Conservation (phyloP, 2,113 vertebrate species). For the Cebus imitator region DNA sequence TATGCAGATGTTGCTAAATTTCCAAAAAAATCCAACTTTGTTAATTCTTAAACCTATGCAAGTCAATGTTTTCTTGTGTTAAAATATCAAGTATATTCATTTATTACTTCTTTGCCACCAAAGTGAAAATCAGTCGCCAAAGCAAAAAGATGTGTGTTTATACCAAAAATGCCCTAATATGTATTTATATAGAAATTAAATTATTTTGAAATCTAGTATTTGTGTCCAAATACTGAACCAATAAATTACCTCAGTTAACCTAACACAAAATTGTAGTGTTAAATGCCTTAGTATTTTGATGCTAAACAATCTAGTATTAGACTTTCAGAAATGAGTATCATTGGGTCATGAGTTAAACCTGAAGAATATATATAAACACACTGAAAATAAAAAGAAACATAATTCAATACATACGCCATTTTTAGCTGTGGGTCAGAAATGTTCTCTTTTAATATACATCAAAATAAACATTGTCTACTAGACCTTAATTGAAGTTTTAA, state of each 20-base stretch:
- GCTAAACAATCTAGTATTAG: neutral
- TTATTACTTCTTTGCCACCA: neutral
- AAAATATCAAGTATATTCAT: neutral
- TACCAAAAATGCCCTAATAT: neutral
- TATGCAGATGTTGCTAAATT: neutral
- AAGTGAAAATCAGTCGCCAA: neutral
- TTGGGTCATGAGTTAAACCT: neutral
- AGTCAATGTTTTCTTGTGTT: neutral
- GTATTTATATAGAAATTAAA: neutral
- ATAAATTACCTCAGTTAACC: neutral
- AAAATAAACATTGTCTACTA: neutral
- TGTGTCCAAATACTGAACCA: conserved; percentile 14
- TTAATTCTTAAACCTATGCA: neutral
- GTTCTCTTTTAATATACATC: neutral
- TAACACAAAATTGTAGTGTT: neutral
- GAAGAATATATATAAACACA: neutral
- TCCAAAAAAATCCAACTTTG: neutral
- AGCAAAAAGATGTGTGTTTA: neutral
- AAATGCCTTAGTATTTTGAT: neutral
- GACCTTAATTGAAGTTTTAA: neutral
- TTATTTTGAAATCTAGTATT: neutral
- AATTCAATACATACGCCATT: neutral
- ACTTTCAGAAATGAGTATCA: neutral
- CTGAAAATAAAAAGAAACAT: neutral
- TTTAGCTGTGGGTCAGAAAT: neutral